Conservation (phyloP, 2,797 vertebrate species). For the Cyclopterus lumpus region DNA sequence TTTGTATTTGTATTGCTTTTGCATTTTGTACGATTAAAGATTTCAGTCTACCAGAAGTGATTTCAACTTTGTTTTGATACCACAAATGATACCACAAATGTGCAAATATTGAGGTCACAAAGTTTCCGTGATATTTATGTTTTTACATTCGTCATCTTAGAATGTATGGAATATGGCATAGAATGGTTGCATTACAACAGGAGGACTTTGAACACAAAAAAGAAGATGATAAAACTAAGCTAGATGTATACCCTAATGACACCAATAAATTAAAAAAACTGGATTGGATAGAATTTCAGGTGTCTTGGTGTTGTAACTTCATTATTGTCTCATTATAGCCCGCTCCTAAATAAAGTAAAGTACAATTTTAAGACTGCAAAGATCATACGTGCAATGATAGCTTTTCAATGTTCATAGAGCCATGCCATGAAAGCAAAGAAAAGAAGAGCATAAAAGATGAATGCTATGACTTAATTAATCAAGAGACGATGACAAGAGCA, state of each 20-base stretch:
- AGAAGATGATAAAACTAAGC: background rate
- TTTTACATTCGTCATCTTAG: background rate
- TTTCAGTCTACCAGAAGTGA: background rate
- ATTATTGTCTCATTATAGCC: too few species aligned
- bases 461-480: background rate
- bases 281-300: too few species aligned
- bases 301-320: too few species aligned
- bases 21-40: background rate
- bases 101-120: background rate
- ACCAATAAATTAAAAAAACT: background rate
- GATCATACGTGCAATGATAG: too few species aligned
- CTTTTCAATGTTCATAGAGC: too few species aligned
- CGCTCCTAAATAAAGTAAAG: too few species aligned
- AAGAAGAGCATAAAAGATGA: background rate
- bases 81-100: background rate
- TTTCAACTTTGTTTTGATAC: background rate
- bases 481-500: background rate
- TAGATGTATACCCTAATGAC: too few species aligned
- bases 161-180: background rate
- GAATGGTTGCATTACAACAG: background rate
- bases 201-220: conserved; percentile 26
- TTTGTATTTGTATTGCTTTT: conserved; percentile 8
- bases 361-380: background rate
- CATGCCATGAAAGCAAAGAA: background rate
- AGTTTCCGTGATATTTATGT: background rate